Evolutionary conservation across 2,888 invertebrate genomes (phyloP), one percentile per base, ranked within the genome.

Genomic region (Hipparchia semele): DNA sequence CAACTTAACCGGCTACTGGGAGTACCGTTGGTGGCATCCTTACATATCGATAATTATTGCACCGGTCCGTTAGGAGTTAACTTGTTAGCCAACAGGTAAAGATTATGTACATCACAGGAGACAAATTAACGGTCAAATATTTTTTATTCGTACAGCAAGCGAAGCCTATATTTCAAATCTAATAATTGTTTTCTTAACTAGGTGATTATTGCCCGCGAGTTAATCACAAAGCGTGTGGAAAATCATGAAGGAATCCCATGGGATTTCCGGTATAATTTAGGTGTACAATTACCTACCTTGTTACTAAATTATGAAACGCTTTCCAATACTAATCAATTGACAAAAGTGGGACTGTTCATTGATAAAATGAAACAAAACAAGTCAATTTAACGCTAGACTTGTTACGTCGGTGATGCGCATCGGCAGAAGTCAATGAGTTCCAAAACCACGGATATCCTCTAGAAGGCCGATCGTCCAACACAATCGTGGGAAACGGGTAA

Each of bases 321-420:
- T 46, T 1, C 2, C 59, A 45, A 51, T 13, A 56, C 49, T 56
- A 72, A 68, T n/a, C 46, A 64, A 68, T 56, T 71, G 46, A 33
- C n/a, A 64, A 64, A 54, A 68, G 45, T 56, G 0, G 1, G 8
- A 49, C 54, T 54, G 39, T 70, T 61, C 68, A 80, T 76, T 77
- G 76, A 72, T 70, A 75, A 82, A 84, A 82, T 83, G 80, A 81
- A 82, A 80, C 78, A 82, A 79, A 88, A 86, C 82, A 73, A 85
- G 83, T 80, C 78, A 86, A 90, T 90, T 85, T 86, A 82, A 86
- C 80, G 89, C 85, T 84, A 79, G 81, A 83, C 72, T 79, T 80
- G 82, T 73, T 79, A 78, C 81, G 79, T 79, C 84, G 84, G 85
- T 87, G 80, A 79, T 86, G 82, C 87, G 83, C 83, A 80, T 60